Conservation (phyloP, 2,113 vertebrate genomes). For the Pimephales promelas region DNA sequence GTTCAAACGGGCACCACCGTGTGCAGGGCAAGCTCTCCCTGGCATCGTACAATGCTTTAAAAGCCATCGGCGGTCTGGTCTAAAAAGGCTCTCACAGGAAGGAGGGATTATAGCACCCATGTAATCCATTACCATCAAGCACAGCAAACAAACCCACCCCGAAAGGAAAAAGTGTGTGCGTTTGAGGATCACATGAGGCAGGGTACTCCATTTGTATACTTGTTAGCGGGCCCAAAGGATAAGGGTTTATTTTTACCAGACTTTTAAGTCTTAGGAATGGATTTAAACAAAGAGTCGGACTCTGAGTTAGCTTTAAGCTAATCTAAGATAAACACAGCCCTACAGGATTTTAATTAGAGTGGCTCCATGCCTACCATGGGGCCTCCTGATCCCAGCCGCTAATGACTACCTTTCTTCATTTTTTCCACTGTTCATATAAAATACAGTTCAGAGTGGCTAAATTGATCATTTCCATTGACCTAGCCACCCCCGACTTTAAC, state of each 20-base stretch:
- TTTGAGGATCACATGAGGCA: background rate
- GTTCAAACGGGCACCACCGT: slow-evolving; percentile 19
- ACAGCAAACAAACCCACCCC: background rate
- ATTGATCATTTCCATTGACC: slow-evolving; percentile 1
- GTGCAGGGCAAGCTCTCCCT: background rate
- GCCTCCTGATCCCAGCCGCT: slow-evolving; percentile 12
- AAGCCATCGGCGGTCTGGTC: background rate
- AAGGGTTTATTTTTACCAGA: slow-evolving; percentile 27
- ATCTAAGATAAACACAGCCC: slow-evolving; percentile 53
- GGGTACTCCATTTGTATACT: background rate
- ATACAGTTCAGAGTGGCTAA: slow-evolving; percentile 30
- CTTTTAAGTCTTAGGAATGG: background rate
- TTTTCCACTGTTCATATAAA: slow-evolving; percentile 9
- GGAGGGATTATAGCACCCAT: slow-evolving; percentile 28
- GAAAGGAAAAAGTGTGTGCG: background rate
- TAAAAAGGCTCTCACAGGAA: slow-evolving; percentile 33
- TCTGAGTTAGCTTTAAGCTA: slow-evolving; percentile 36
- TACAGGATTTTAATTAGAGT: slow-evolving; percentile 50
- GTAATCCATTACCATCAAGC: slow-evolving; percentile 51
- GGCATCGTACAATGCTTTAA: slow-evolving; percentile 1
- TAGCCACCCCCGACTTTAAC: background rate
- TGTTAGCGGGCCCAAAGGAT: slow-evolving; percentile 36
- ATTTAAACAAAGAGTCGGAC: slow-evolving; percentile 24
- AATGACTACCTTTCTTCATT: slow-evolving; percentile 10
- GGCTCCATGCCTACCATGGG: slow-evolving; percentile 15